Evolutionary conservation across 2,797 vertebrate species (phyloP).

Genomic region (Melopsittacus undulatus): DNA sequence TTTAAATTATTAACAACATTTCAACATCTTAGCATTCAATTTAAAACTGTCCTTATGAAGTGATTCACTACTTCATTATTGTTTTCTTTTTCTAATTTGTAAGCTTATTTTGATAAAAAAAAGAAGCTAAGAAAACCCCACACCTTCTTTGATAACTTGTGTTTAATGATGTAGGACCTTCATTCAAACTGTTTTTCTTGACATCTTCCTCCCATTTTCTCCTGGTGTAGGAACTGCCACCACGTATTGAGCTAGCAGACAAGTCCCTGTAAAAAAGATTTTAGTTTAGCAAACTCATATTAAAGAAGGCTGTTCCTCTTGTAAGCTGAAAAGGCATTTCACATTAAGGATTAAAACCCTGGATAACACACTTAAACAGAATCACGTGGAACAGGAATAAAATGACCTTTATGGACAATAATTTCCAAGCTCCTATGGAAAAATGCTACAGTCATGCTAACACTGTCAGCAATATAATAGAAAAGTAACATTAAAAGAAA

Average conservation of each 20-base stretch:
- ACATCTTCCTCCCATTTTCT: conserved; percentile 97
- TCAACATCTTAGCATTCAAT: neutral
- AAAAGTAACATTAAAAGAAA: neutral
- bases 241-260: conserved; percentile 87
- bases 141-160: conserved; percentile 97
- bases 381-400: neutral
- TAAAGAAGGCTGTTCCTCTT: neutral
- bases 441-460: neutral
- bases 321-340: neutral
- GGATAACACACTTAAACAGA: neutral
- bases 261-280: conserved; percentile 84
- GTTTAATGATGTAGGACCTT: conserved; percentile 81
- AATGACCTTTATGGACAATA: neutral
- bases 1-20: neutral
- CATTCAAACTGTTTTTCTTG: conserved; percentile 92
- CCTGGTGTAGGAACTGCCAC: conserved; percentile 94
- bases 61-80: neutral
- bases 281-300: neutral
- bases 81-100: neutral
- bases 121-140: neutral
- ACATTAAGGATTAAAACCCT: neutral
- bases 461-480: neutral
- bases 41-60: neutral
- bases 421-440: neutral
- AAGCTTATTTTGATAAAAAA: neutral